Evolutionary conservation across 2,797 vertebrate genomes (phyloP), one percentile per base, ranked within the genome.

Genomic region (Yasuhikotakia modesta): DNA sequence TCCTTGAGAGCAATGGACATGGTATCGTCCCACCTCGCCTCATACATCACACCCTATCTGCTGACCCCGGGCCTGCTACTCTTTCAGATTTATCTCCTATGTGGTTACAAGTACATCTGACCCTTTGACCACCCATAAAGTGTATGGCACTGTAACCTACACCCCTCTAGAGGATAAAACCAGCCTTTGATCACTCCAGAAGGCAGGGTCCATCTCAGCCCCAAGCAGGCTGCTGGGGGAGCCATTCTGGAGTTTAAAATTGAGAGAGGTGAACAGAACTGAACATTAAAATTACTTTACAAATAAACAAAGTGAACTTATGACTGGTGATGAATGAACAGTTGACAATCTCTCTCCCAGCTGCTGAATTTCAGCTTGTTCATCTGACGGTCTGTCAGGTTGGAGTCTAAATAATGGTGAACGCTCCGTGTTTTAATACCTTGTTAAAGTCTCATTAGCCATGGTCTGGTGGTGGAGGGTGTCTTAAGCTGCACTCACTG

Each of bases 391-490:
- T 24, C 65, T 48, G 55, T 45, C 12, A 16, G 21, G 52, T 70
- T 63, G 67, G 48, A 71, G 21, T 55, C 46, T 17, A 45, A 55
- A 24, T 48, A 63, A 22, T 79, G 74, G 75, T 85, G 85, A 27
- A 16, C 16, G 57, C 57, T 60, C 57, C 13, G 30, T 60, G 57
- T 60, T 30, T 90, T 88, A 87, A 88, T 85, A 85, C 60, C 35
- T 83, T 82, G 81, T 86, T 88, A 87, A 86, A 89, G 86, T 88
- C 83, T 79, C 80, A 88, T 89, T 90, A 89, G 85, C 81, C 79
- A 89, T 73, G 80, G 87, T 87, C 87, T 87, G 85, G 79, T 89
- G 73, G 77, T 77, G 73, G 6, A 35, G 32, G 32, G 32, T 35
- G 32, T 35, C 32, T 5, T 35, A 7, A 79, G 79, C 10, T 73